Percentiles rank a stretch among this genome's conserved stretches.
Evolutionary conservation across 2,797 vertebrate genomes (phyloP).

Genomic region (Sebastes kiyomatsui): DNA sequence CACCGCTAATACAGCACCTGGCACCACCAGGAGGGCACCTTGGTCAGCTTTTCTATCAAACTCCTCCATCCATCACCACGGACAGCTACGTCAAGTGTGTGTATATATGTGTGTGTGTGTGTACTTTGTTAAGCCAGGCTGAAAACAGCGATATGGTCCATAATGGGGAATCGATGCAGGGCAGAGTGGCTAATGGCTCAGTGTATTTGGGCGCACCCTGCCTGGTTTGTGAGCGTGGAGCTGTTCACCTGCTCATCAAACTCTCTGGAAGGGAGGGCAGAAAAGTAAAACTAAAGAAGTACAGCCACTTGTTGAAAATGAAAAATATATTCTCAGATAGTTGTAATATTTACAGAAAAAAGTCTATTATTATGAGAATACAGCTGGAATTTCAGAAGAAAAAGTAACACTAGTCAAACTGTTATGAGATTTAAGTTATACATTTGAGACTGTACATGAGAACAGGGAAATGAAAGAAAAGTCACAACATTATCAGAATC

Average conservation of each 20-base stretch:
- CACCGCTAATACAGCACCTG: constrained; percentile 19
- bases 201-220: not conserved
- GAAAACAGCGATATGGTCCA: constrained; percentile 8
- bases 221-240: not conserved
- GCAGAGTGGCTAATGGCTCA: constrained; percentile 37
- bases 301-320: not conserved
- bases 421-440: not conserved
- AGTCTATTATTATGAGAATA: too few species aligned
- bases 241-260: not conserved
- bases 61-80: constrained; percentile 29
- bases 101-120: not conserved
- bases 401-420: too few species aligned
- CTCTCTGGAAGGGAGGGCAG: not conserved
- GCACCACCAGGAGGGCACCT: constrained; percentile 5
- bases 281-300: not conserved
- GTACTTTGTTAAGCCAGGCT: constrained; percentile 7
- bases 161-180: constrained; percentile 42
- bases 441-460: too few species aligned
- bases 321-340: not conserved
- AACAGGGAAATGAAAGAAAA: not conserved
- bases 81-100: not conserved
- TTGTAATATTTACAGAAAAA: not conserved
- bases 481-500: not conserved
- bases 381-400: too few species aligned
- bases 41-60: constrained; percentile 30